Base-by-base conservation (phyloP, 1,140 invertebrate species). In the Uloborus diversus region DNA sequence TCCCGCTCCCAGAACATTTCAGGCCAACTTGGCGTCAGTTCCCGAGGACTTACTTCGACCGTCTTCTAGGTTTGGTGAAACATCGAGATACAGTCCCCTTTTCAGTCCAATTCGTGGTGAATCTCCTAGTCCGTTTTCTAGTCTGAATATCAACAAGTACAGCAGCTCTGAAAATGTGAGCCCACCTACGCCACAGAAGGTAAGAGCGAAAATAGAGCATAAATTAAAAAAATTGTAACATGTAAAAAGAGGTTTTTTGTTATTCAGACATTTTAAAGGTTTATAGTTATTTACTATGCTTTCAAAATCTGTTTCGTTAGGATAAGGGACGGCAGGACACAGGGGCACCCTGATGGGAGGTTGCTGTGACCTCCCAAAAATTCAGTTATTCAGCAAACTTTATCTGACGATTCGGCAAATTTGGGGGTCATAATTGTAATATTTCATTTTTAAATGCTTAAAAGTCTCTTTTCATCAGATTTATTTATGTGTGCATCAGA, bases 251-350 rank as follows among this genome's bases (percentile, higher is more conserved):
- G 23, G 25, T 27, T 56, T 56, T 20, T 42, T 42, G 37, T 42
- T 42, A 42, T 42, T 42, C 7, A 9, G 37, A 42, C 17, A 42
- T 42, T 42, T 9, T 42, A 68, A 80, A 73, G 66, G 73, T 17
- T 57, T 57, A 76, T 66, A 69, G 84, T 81, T 14, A 80, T 82
- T 14, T 32, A n/a, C n/a, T n/a, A n/a, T n/a, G n/a, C n/a, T n/a
- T n/a, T n/a, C n/a, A n/a, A n/a, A n/a, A n/a, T n/a, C n/a, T n/a
- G n/a, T n/a, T n/a, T n/a, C n/a, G n/a, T n/a, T n/a, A n/a, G n/a
- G n/a, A n/a, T n/a, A n/a, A n/a, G n/a, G n/a, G n/a, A n/a, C n/a
- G n/a, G n/a, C n/a, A n/a, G n/a, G n/a, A n/a, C n/a, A n/a, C n/a
- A n/a, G n/a, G n/a, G n/a, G n/a, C n/a, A n/a, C n/a, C n/a, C n/a